Conservation (phyloP, 2,888 invertebrate species). For the Ormyrus pomaceus region DNA sequence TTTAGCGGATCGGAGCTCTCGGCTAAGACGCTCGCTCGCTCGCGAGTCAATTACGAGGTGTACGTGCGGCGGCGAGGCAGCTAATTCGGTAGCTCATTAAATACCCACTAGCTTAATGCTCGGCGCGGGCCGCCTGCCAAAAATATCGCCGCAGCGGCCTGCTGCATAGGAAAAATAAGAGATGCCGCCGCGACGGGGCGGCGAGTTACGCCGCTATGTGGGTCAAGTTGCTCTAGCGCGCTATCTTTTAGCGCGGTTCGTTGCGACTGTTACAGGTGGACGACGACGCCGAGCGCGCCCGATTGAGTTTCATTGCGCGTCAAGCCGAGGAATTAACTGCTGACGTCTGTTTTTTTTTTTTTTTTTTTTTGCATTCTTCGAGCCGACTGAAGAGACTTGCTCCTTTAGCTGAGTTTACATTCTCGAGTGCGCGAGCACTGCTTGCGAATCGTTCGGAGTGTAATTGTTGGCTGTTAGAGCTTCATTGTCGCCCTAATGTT, state of each 20-base stretch:
- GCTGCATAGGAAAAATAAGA: not conserved
- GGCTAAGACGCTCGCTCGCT: not conserved
- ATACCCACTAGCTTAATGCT: constrained; percentile 18
- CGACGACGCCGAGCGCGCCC: not conserved
- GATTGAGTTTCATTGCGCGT: not conserved
- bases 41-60: no score
- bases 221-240: constrained; percentile 25
- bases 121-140: constrained; percentile 29
- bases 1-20: not conserved
- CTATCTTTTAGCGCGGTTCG: not conserved
- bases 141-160: constrained; percentile 20
- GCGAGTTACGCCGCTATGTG: not conserved
- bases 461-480: not conserved
- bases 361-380: no score
- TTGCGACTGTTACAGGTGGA: constrained; percentile 14
- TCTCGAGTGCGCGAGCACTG: no score
- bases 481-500: no score
- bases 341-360: no score
- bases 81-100: constrained; percentile 45
- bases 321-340: no score
- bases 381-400: no score
- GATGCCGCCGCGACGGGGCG: not conserved
- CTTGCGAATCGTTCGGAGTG: no score
- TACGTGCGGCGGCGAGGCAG: not conserved
- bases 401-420: no score